phyloP scores from a whole-genome alignment of 2,797 vertebrate genomes.

The Arrhamphus sclerolepis region DNA sequence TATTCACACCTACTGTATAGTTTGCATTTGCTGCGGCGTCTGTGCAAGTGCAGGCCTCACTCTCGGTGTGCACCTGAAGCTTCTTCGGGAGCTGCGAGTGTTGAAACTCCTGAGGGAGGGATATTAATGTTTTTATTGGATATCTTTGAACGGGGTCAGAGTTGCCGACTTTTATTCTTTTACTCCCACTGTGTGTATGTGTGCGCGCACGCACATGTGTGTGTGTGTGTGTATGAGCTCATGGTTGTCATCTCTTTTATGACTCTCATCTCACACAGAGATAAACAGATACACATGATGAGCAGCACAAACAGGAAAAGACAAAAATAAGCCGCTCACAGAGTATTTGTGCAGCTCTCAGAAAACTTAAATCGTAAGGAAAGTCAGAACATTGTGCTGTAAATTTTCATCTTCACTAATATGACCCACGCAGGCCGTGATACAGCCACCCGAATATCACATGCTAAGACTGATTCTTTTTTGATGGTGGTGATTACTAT shows the following conservation, averaged over 20 bases:
- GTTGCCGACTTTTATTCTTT: conserved; percentile 36
- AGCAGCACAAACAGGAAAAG: conserved; percentile 13
- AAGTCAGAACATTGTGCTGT: conserved; percentile 18
- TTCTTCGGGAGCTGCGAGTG: conserved; percentile 26
- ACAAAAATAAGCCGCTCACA: conserved; percentile 16
- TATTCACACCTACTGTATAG: neutral
- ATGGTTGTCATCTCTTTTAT: conserved; percentile 18
- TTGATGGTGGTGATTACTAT: conserved; percentile 74
- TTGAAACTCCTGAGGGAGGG: conserved; percentile 39
- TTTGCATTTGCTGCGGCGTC: conserved; percentile 15
- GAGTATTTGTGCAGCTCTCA: neutral
- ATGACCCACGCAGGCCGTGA: conserved; percentile 40
- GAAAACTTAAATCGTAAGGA: conserved; percentile 10
- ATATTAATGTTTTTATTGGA: conserved; percentile 57
- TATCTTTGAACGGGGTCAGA: conserved; percentile 17
- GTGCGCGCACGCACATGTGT: too few species aligned
- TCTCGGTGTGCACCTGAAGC: conserved; percentile 47
- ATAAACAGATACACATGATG: neutral
- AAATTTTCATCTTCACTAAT: conserved; percentile 40
- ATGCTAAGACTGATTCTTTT: conserved; percentile 59
- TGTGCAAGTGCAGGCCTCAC: conserved; percentile 13
- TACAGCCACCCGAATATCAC: conserved; percentile 50
- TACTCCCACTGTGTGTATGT: neutral
- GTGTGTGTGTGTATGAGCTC: neutral
- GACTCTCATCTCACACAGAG: conserved; percentile 5